phyloP scores from a whole-genome alignment of 2,888 invertebrate genomes.

The Melikaiella ostensackeni region DNA sequence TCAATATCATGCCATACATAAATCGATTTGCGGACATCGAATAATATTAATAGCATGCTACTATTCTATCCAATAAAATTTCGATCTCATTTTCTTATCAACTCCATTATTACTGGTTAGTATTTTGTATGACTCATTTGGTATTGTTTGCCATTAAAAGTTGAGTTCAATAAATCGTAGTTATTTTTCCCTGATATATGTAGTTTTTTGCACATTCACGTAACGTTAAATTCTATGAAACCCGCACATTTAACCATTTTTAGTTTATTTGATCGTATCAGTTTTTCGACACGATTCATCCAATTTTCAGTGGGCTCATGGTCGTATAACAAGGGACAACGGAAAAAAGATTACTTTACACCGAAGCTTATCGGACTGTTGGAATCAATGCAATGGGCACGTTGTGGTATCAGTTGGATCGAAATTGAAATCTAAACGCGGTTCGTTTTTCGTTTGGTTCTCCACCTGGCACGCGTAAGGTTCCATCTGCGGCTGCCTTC shows the following conservation, averaged over 20 bases:
- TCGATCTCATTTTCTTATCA: no score
- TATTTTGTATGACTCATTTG: no score
- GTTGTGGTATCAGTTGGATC: conserved; percentile 37
- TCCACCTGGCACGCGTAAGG: conserved; percentile 44
- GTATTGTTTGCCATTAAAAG: no score
- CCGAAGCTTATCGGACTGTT: background rate
- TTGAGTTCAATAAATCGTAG: no score
- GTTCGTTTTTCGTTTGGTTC: conserved; percentile 35
- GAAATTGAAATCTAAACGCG: conserved; percentile 48
- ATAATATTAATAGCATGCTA: no score
- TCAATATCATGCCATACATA: background rate
- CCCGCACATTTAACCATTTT: background rate
- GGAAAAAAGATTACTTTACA: conserved; percentile 4
- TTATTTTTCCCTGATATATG: background rate
- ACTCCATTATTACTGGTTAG: no score
- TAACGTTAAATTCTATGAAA: background rate
- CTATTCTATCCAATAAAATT: no score
- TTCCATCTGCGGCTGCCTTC: conserved; percentile 47
- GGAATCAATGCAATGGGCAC: background rate
- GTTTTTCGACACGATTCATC: background rate
- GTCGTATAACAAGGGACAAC: background rate
- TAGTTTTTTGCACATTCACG: background rate
- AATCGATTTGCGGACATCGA: no score
- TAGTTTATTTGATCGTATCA: background rate
- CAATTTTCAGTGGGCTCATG: background rate